These are phyloP conservation scores for Branchellion lobata DNA, from an alignment of 2,888 invertebrate species.

Conservation along the genomic window DNA sequence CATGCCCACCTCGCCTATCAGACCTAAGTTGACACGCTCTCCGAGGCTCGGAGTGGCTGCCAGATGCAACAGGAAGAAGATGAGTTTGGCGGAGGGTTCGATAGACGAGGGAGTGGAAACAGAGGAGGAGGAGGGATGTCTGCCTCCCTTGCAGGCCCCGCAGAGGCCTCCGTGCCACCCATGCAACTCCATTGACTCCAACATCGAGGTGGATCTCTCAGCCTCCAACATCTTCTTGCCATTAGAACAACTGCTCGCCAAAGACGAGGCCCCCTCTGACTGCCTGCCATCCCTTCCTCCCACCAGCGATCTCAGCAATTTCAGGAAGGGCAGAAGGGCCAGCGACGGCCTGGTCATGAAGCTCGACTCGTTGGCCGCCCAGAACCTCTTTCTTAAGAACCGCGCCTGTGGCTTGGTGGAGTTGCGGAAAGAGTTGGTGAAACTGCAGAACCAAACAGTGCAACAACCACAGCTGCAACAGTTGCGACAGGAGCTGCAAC, in stretches of 20 bases:
- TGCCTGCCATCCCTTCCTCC: background rate
- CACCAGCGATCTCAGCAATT: conserved; percentile 65
- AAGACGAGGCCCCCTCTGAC: background rate
- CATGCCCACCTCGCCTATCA: conserved; percentile 20
- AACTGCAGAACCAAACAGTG: conserved; percentile 48
- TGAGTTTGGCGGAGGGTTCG: conserved; percentile 65
- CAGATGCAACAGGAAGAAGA: conserved; percentile 53
- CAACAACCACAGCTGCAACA: conserved; percentile 55
- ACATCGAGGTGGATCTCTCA: conserved; percentile 68
- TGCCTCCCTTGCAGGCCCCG: background rate
- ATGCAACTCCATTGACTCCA: conserved; percentile 70
- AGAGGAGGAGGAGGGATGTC: conserved; percentile 65
- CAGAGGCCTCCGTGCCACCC: conserved; percentile 65
- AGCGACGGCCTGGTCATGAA: conserved; percentile 81
- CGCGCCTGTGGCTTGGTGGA: conserved; percentile 80
- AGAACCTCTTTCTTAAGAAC: conserved; percentile 75
- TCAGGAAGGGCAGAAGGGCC: conserved; percentile 72
- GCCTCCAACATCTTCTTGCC: conserved; percentile 77
- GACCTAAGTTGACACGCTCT: conserved; percentile 12
- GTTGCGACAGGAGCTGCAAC: conserved; percentile 70
- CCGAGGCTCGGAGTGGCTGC: conserved; percentile 9
- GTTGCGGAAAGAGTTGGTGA: conserved; percentile 72
- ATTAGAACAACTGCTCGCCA: conserved; percentile 39
- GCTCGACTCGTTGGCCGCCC: conserved; percentile 71
- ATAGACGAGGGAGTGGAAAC: conserved; percentile 92